A percentile compares a stretch with the other conserved stretches of the same genome.
phyloP scores from a whole-genome alignment of 92 coral and sea anemone species.

The Plumapathes pennacea region DNA sequence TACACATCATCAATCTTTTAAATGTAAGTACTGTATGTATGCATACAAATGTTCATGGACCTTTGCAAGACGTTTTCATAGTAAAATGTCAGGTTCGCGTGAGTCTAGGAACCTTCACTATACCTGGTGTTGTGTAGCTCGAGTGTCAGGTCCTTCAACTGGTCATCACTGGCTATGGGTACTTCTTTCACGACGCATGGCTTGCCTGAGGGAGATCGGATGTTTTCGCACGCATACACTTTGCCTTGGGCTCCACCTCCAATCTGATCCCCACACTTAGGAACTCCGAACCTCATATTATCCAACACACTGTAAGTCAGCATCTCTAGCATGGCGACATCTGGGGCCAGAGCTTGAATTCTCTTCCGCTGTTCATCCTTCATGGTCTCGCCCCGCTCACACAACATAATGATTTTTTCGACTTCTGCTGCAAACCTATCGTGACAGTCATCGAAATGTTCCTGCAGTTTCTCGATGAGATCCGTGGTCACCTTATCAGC shows the following conservation, averaged over 20 bases:
- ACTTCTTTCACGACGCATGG: slow-evolving; percentile 46
- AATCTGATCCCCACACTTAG: slow-evolving; percentile 32
- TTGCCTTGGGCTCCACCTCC: slow-evolving; percentile 47
- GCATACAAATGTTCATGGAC: too few relatives aligned
- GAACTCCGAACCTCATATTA: slow-evolving; percentile 15
- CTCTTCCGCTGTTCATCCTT: slow-evolving; percentile 32
- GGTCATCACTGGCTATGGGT: slow-evolving; percentile 16
- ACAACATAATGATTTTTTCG: slow-evolving; percentile 7
- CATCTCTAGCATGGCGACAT: slow-evolving; percentile 46
- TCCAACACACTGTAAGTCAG: slow-evolving; percentile 34
- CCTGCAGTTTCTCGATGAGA: slow-evolving; percentile 6
- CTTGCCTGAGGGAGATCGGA: slow-evolving; percentile 28
- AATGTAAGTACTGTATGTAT: too few relatives aligned
- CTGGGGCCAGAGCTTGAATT: slow-evolving; percentile 21
- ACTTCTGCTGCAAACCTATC: slow-evolving; percentile 8
- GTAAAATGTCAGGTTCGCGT: too few relatives aligned
- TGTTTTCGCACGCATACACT: slow-evolving; percentile 28
- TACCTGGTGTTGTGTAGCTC: slow-evolving; percentile 49
- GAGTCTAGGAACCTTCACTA: too few relatives aligned
- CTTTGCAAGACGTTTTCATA: too few relatives aligned
- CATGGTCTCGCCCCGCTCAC: slow-evolving; percentile 20
- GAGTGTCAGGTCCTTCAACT: slow-evolving; percentile 35
- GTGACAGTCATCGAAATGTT: slow-evolving; percentile 21
- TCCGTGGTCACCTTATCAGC: neutral
- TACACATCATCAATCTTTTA: too few relatives aligned